Evolutionary conservation across 2,797 vertebrate species (phyloP).

Genomic region (Nannoperca obscura): DNA sequence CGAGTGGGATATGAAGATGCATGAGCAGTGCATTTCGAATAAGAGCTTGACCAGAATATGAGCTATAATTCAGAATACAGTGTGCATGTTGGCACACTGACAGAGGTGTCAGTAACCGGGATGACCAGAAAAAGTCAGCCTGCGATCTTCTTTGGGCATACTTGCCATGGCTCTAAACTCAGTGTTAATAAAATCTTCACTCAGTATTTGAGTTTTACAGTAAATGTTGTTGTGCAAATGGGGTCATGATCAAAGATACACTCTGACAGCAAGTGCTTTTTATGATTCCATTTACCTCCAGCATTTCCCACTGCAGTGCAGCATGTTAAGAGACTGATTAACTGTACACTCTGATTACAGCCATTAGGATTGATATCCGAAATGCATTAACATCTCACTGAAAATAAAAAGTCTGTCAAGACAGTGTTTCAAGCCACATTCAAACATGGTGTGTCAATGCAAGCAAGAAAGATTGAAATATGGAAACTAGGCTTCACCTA

Average conservation of each 20-base stretch:
- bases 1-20: conserved; percentile 38
- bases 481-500: conserved; percentile 16
- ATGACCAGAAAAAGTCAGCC: neutral
- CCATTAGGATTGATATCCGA: conserved; percentile 13
- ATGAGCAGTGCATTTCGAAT: conserved; percentile 26
- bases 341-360: neutral
- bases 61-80: conserved; percentile 5
- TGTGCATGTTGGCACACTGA: neutral
- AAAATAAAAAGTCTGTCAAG: neutral
- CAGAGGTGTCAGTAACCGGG: conserved; percentile 11
- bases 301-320: neutral
- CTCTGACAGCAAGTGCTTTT: conserved; percentile 13
- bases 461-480: conserved; percentile 18
- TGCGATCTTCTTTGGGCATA: conserved; percentile 7
- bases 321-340: neutral
- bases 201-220: conserved; percentile 8
- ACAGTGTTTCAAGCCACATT: conserved; percentile 20
- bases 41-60: conserved; percentile 24
- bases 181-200: conserved; percentile 18
- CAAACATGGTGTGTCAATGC: conserved; percentile 18
- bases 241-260: conserved; percentile 35
- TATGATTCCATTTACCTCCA: conserved; percentile 14
- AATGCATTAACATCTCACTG: conserved; percentile 2
- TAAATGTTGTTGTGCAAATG: conserved; percentile 25
- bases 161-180: conserved; percentile 14